A percentile compares a stretch with the other conserved stretches of the same genome.
Evolutionary conservation across 2,113 vertebrate genomes (phyloP).

Genomic region (Dasypus novemcinctus): DNA sequence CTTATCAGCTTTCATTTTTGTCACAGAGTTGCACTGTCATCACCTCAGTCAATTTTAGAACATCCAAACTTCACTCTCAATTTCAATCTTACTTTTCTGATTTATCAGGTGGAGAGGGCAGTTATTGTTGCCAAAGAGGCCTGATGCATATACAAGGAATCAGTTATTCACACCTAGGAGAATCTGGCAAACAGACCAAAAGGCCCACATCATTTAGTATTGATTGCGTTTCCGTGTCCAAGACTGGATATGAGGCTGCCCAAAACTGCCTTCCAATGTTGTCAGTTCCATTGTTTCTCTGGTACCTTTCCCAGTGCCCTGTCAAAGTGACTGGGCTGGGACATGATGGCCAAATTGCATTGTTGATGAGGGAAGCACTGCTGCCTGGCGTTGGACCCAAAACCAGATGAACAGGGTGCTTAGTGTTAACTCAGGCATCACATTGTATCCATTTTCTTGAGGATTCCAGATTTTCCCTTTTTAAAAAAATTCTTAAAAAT

Average conservation of each 20-base stretch:
- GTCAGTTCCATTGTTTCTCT: neutral
- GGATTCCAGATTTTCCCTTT: neutral
- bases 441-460: neutral
- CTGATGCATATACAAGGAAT: neutral
- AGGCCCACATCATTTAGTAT: neutral
- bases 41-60: too few species aligned
- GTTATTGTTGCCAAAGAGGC: neutral
- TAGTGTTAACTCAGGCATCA: neutral
- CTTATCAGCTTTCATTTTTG: too few species aligned
- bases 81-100: neutral
- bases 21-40: too few species aligned
- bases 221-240: conserved; percentile 1
- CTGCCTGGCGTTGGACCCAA: neutral
- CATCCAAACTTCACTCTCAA: neutral
- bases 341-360: neutral
- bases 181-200: neutral
- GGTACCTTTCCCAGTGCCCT: neutral
- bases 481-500: too few species aligned
- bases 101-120: neutral
- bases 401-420: neutral
- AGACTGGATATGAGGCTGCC: neutral
- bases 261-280: neutral
- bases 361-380: neutral
- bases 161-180: neutral
- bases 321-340: neutral